Evolutionary conservation across 1,140 invertebrate species (phyloP).

Genomic region (Polypedilum vanderplanki): DNA sequence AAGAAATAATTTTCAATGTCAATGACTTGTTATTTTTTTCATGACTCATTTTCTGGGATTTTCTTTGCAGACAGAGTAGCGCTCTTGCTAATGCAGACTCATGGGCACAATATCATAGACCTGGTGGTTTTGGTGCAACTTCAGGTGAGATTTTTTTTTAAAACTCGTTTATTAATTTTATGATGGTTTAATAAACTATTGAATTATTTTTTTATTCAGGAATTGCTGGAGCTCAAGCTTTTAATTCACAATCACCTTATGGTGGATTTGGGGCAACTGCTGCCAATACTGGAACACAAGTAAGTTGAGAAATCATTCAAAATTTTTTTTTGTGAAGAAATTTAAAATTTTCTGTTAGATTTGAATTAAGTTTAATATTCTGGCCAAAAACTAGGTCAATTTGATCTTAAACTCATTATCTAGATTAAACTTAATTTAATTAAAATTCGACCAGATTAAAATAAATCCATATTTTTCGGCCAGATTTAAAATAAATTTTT

Average conservation of each 20-base stretch:
- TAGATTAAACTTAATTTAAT: no score
- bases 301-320: not conserved
- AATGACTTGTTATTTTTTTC: not conserved
- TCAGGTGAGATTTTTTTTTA: not conserved
- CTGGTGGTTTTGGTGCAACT: not conserved
- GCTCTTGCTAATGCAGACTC: not conserved
- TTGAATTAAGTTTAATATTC: no score
- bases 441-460: no score
- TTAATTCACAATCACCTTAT: not conserved
- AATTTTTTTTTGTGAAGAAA: not conserved
- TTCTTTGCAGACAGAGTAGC: not conserved
- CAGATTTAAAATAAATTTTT: no score
- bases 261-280: conserved; percentile 33
- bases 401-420: no score
- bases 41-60: not conserved
- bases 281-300: conserved; percentile 33
- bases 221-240: not conserved
- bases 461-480: no score
- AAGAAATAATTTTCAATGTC: not conserved
- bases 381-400: no score
- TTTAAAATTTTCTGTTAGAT: conserved; percentile 10
- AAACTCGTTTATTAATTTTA: no score
- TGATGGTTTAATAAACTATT: no score
- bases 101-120: not conserved
- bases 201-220: no score